Percentiles rank a stretch among this genome's conserved stretches.
Evolutionary conservation across 2,888 invertebrate genomes (phyloP).

Genomic region (Cheilosia urbana): DNA sequence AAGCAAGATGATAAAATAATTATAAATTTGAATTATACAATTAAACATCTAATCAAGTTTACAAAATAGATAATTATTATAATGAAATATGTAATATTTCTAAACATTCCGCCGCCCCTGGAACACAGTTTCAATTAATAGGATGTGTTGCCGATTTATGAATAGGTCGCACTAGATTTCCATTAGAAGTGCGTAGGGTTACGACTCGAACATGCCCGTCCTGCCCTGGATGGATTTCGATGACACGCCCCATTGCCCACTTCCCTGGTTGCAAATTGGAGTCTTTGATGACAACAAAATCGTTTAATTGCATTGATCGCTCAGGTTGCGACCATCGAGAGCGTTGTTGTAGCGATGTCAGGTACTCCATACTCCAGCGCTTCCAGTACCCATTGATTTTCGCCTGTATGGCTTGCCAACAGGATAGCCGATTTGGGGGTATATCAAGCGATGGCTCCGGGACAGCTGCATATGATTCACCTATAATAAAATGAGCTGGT

Average conservation of each 20-base stretch:
- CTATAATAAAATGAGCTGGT: too few species aligned
- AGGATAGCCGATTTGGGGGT: too few species aligned
- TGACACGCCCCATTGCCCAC: constrained; percentile 39
- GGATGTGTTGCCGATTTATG: constrained; percentile 1
- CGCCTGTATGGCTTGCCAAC: too few species aligned
- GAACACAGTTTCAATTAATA: too few species aligned
- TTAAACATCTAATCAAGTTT: too few species aligned
- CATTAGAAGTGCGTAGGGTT: constrained; percentile 11
- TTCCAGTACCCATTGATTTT: constrained; percentile 27
- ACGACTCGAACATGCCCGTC: constrained; percentile 42
- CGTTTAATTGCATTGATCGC: too few species aligned
- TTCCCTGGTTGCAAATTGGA: constrained; percentile 35
- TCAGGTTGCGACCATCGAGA: too few species aligned
- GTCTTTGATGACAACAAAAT: constrained; percentile 26
- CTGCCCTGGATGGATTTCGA: constrained; percentile 3
- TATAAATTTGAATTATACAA: too few species aligned
- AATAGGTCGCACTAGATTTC: constrained; percentile 24
- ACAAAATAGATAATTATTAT: too few species aligned
- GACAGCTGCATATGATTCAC: neutral
- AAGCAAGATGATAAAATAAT: too few species aligned
- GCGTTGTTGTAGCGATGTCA: neutral
- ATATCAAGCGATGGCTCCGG: neutral
- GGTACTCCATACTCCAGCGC: constrained; percentile 44
- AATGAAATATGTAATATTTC: too few species aligned
- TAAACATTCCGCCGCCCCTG: too few species aligned